These are phyloP conservation scores for Plectropomus leopardus DNA, from an alignment of 2,113 vertebrate genomes.

Conservation along the genomic window DNA sequence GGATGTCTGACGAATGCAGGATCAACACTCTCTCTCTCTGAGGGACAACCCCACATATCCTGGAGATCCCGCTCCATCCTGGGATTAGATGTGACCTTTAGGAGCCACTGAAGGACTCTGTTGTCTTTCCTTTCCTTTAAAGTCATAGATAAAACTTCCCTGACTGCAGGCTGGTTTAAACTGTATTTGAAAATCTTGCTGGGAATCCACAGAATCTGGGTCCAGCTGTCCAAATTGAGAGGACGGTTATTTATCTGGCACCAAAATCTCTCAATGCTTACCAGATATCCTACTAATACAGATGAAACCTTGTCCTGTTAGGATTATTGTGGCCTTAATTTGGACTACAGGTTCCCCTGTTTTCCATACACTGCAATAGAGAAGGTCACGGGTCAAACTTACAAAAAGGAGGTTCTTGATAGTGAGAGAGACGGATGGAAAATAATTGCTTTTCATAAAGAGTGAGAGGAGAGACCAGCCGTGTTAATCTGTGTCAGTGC, in stretches of 20 bases:
- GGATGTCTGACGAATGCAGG: slow-evolving; percentile 2
- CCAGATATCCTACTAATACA: background rate
- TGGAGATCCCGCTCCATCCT: slow-evolving; percentile 59
- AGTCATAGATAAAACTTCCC: background rate
- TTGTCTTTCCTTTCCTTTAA: slow-evolving; percentile 11
- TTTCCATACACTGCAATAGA: background rate
- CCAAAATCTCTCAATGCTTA: background rate
- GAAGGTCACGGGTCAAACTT: background rate
- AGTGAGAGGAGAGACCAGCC: slow-evolving; percentile 3
- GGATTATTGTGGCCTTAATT: no score
- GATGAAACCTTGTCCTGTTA: background rate
- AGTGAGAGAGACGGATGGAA: slow-evolving; percentile 20
- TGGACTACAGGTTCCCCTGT: background rate
- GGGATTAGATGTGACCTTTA: slow-evolving; percentile 77
- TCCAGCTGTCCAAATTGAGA: background rate
- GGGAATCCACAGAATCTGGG: background rate
- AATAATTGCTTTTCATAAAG: slow-evolving; percentile 36
- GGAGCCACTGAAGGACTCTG: slow-evolving; percentile 14
- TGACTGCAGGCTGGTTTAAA: background rate
- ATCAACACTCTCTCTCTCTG: slow-evolving; percentile 30
- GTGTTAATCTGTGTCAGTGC: slow-evolving; percentile 74
- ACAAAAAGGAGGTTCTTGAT: background rate
- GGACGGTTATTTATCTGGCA: background rate
- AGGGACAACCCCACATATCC: slow-evolving; percentile 54
- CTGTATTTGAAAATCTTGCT: slow-evolving; percentile 1